A percentile compares a stretch with the other conserved stretches of the same genome.
Conservation (phyloP, 2,113 vertebrate species). For the Melanotaenia duboulayi region DNA sequence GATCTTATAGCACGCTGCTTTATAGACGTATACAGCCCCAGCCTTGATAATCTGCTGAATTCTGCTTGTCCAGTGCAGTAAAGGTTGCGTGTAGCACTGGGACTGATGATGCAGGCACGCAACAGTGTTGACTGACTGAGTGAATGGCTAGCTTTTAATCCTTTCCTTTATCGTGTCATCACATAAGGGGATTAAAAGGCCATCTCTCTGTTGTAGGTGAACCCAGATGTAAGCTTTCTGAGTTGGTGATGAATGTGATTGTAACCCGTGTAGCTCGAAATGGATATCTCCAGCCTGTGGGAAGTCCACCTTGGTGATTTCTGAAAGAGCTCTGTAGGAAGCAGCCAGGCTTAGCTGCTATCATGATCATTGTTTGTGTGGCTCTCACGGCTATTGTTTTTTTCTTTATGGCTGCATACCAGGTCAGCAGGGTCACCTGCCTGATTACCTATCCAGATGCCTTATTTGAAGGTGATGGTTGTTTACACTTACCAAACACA, state of each 20-base stretch:
- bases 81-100: conserved; percentile 33
- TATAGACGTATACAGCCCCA: conserved; percentile 39
- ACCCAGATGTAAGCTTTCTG: conserved; percentile 64
- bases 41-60: conserved; percentile 50
- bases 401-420: background rate
- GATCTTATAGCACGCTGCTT: conserved; percentile 27
- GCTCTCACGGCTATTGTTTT: background rate
- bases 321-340: background rate
- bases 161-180: conserved; percentile 64
- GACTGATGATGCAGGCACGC: conserved; percentile 34
- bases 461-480: background rate
- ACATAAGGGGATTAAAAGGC: conserved; percentile 71
- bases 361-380: background rate
- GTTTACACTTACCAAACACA: background rate
- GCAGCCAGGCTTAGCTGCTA: background rate
- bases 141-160: conserved; percentile 72
- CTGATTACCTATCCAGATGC: background rate
- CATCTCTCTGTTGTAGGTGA: conserved; percentile 60
- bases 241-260: conserved; percentile 36
- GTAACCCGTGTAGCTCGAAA: conserved; percentile 8
- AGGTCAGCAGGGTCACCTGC: background rate
- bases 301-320: conserved; percentile 2
- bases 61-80: conserved; percentile 26
- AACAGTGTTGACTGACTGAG: conserved; percentile 35
- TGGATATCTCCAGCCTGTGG: background rate